phyloP scores from a whole-genome alignment of 2,113 vertebrate genomes.

The Melanostigma gelatinosum region DNA sequence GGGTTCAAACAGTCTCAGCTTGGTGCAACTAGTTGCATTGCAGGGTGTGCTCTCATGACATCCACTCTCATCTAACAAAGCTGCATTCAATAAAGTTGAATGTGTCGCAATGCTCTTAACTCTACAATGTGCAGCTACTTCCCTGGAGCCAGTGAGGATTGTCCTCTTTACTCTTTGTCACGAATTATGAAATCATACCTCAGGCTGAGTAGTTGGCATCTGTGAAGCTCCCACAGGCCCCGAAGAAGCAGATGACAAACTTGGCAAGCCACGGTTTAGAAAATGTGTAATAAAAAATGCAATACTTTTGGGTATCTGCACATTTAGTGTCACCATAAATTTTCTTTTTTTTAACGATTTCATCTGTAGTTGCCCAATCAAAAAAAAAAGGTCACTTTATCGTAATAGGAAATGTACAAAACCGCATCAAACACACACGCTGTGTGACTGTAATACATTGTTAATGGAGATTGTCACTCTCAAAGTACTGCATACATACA shows the following conservation, averaged over 20 bases:
- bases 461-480: background rate
- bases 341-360: background rate
- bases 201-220: conserved; percentile 12
- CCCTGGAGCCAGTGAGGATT: background rate
- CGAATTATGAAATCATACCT: conserved; percentile 23
- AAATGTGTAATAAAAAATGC: background rate
- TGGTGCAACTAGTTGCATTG: conserved; percentile 42
- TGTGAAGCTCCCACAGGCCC: background rate
- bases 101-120: background rate
- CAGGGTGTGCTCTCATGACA: conserved; percentile 47
- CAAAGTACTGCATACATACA: background rate
- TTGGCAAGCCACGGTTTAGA: background rate
- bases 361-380: background rate
- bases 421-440: background rate
- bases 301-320: background rate
- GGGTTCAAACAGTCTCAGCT: conserved; percentile 5
- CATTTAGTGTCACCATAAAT: background rate
- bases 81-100: conserved; percentile 15
- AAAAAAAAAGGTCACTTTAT: background rate
- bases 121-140: background rate
- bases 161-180: conserved; percentile 3
- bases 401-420: background rate
- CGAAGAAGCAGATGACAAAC: conserved; percentile 3
- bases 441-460: background rate
- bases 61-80: conserved; percentile 17